Conservation (phyloP, 1,140 invertebrate species). For the Cotesia glomerata region DNA sequence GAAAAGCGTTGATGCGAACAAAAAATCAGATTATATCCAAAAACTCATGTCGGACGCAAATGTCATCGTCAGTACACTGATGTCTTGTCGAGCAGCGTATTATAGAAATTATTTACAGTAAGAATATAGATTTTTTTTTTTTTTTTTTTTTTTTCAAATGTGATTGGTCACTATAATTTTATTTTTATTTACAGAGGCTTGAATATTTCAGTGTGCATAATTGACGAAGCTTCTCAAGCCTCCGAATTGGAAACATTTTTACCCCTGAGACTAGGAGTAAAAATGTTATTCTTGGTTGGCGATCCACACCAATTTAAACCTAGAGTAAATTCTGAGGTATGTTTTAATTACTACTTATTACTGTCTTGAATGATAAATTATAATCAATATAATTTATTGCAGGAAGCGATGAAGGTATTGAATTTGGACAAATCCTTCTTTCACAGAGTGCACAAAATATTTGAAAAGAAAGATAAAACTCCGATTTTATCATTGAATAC, state of each 20-base stretch:
- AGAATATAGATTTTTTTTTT: neutral
- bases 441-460: slow-evolving; percentile 65
- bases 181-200: neutral
- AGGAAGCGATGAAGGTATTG: slow-evolving; percentile 67
- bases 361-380: neutral
- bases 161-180: neutral
- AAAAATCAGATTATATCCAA: neutral
- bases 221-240: slow-evolving; percentile 91
- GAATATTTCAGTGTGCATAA: slow-evolving; percentile 80
- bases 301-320: slow-evolving; percentile 87
- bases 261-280: slow-evolving; percentile 76
- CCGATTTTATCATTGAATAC: slow-evolving; percentile 68
- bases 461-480: slow-evolving; percentile 45
- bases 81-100: neutral
- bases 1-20: neutral
- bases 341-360: neutral
- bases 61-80: slow-evolving; percentile 5
- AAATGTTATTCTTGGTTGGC: slow-evolving; percentile 83
- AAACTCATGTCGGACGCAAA: neutral
- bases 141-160: neutral
- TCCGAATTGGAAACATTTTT: slow-evolving; percentile 83
- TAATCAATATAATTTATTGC: slow-evolving; percentile 48
- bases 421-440: slow-evolving; percentile 67
- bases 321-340: slow-evolving; percentile 68
- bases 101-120: slow-evolving; percentile 1